Conservation (phyloP, 2,797 vertebrate species). For the Silurus aristotelis region DNA sequence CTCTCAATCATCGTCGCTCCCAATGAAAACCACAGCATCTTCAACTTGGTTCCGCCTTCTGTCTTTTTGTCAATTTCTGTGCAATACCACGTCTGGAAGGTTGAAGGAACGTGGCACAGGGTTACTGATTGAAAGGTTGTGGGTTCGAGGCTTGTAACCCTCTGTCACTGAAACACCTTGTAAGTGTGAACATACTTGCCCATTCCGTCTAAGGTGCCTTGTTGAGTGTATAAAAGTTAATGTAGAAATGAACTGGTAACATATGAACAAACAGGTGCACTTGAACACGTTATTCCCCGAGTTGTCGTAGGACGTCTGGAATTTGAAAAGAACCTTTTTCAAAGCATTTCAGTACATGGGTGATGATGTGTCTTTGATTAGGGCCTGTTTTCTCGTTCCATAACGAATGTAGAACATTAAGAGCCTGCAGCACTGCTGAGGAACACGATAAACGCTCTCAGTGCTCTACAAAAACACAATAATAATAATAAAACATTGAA, state of each 20-base stretch:
- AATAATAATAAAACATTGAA: constrained; percentile 7
- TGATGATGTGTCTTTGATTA: constrained; percentile 27
- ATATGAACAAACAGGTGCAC: constrained; percentile 1
- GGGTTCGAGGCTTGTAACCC: no score
- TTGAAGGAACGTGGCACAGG: no score
- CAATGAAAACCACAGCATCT: no score
- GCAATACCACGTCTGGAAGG: no score
- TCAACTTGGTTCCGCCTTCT: no score
- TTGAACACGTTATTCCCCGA: constrained; percentile 7
- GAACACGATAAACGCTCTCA: constrained; percentile 15
- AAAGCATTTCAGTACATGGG: constrained; percentile 29
- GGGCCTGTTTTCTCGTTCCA: constrained; percentile 24
- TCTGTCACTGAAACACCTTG: no score
- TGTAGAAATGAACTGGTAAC: background rate
- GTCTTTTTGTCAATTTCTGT: no score
- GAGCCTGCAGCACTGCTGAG: constrained; percentile 6
- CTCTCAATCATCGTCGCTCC: no score
- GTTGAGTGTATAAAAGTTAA: background rate
- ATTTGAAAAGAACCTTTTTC: constrained; percentile 31
- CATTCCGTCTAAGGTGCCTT: background rate
- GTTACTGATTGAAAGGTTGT: no score
- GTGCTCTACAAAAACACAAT: background rate
- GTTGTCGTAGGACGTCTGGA: constrained; percentile 25
- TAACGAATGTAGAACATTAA: constrained; percentile 19
- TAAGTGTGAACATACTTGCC: no score